Base-by-base conservation (phyloP, 2,888 invertebrate genomes). In the Hydrotaea diabolus region DNA sequence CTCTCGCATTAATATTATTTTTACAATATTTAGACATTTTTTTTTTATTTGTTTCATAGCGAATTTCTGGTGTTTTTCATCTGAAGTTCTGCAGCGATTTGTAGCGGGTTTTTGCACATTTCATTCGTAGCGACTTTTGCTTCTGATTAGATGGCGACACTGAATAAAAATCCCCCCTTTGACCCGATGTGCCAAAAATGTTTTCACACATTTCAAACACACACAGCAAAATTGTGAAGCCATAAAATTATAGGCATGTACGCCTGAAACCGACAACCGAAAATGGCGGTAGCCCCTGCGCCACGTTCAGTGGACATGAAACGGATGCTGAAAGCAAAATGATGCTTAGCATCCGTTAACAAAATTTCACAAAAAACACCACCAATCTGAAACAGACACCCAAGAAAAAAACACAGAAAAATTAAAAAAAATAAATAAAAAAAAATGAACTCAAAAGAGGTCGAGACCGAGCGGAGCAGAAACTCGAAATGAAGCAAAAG, bases 261-360 rank as follows among this genome's bases (percentile, higher is more conserved):
- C n/a, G 19, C 3, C 23, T 26, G 57, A 57, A 36, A 57, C 2
- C 9, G 17, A 53, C 53, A 75, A 55, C 15, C 36, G 49, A 73
- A 81, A 77, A 81, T 77, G 81, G 81, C 81, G 72, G 66, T 77
- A 73, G 77, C 36, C 55, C 36, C n/a, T 36, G 59, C 36, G 59
- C 36, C 73, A 17, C 46, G 9, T 39, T 39, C 39, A 59, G 19
- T 31, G 21, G 57, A 82, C 73, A 66, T 69, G 69, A 82, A 73
- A 77, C 81, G 77, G 81, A 82, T 82, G 55, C 72, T 46, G 8
- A 62, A 72, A 62, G 13, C 39, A 43, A 72, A 43, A 66, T 23
- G 46, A 73, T 73, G 77, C 57, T 77, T 66, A 66, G 77, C 77
- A 82, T 77, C 77, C 77, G 77, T 73, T 77, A 77, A 78, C 62